Percentiles rank a stretch among this genome's conserved stretches.
Conservation (phyloP, 2,113 vertebrate genomes). For the Tachysurus fulvidraco region DNA sequence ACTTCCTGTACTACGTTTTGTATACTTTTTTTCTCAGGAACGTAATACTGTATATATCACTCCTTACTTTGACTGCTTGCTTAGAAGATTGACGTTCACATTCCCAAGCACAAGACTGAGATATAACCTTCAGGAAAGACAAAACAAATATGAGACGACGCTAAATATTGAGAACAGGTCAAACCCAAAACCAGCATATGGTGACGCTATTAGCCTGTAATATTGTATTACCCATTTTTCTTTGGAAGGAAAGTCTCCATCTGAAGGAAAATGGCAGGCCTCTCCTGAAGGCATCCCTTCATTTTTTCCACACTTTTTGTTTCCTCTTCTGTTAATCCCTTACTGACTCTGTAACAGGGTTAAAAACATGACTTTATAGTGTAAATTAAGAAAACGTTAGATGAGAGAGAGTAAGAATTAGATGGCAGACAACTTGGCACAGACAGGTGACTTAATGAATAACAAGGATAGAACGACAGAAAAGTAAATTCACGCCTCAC, state of each 20-base stretch:
- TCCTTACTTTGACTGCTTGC: slow-evolving; percentile 91
- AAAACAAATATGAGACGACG: background rate
- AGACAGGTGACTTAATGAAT: background rate
- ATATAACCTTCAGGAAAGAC: slow-evolving; percentile 79
- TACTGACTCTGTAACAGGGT: slow-evolving; percentile 71
- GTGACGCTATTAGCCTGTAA: background rate
- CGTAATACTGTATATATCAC: too few species aligned
- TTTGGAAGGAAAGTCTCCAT: slow-evolving; percentile 95
- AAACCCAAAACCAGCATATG: background rate
- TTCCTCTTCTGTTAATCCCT: slow-evolving; percentile 61
- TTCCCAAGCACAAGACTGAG: slow-evolving; percentile 92
- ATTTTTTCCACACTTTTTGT: slow-evolving; percentile 68
- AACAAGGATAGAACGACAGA: background rate
- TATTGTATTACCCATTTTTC: slow-evolving; percentile 84
- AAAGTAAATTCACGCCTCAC: slow-evolving; percentile 63
- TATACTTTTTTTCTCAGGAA: background rate
- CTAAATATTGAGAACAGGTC: background rate
- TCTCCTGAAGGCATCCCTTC: slow-evolving; percentile 79
- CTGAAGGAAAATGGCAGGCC: slow-evolving; percentile 83
- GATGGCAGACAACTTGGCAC: background rate
- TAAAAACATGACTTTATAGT: background rate
- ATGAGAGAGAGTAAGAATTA: background rate
- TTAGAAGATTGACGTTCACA: slow-evolving; percentile 90
- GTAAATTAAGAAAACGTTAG: background rate
- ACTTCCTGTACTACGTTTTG: background rate